Evolutionary conservation across 1,140 invertebrate genomes (phyloP).

Genomic region (Caenorhabditis inopinata): DNA sequence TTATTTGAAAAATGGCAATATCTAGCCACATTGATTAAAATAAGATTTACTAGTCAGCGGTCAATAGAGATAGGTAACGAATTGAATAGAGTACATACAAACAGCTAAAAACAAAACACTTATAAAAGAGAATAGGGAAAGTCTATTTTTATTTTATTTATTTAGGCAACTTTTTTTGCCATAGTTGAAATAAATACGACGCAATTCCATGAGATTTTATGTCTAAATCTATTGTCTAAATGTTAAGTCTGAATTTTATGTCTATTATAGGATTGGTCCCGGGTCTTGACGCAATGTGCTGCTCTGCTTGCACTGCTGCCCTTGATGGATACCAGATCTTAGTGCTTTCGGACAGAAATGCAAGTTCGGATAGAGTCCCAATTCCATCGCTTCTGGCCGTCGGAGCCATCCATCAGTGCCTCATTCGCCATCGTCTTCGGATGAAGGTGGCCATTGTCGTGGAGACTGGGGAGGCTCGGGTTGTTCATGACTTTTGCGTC

Average conservation of each 20-base stretch:
- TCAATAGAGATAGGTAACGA: too few species aligned
- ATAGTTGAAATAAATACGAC: too few species aligned
- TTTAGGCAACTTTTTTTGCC: too few species aligned
- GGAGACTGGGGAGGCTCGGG: conserved; percentile 68
- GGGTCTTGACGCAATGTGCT: conserved; percentile 78
- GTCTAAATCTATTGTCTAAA: too few species aligned
- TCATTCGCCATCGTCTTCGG: conserved; percentile 89
- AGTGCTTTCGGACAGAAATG: conserved; percentile 68
- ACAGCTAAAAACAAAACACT: too few species aligned
- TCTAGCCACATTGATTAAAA: too few species aligned
- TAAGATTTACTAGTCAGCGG: too few species aligned
- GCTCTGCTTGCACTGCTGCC: conserved; percentile 80
- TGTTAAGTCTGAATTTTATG: neutral
- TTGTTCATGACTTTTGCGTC: conserved; percentile 95
- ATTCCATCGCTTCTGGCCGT: conserved; percentile 76
- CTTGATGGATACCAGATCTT: conserved; percentile 76
- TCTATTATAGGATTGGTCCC: conserved; percentile 73
- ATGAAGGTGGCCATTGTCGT: conserved; percentile 77
- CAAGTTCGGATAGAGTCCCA: conserved; percentile 59
- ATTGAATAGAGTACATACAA: too few species aligned
- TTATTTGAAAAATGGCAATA: too few species aligned
- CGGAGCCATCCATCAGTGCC: conserved; percentile 88
- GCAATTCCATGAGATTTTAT: too few species aligned
- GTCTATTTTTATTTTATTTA: too few species aligned
- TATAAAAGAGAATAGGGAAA: too few species aligned